Evolutionary conservation across 2,797 vertebrate genomes (phyloP).

Genomic region (Pagetopsis macropterus): DNA sequence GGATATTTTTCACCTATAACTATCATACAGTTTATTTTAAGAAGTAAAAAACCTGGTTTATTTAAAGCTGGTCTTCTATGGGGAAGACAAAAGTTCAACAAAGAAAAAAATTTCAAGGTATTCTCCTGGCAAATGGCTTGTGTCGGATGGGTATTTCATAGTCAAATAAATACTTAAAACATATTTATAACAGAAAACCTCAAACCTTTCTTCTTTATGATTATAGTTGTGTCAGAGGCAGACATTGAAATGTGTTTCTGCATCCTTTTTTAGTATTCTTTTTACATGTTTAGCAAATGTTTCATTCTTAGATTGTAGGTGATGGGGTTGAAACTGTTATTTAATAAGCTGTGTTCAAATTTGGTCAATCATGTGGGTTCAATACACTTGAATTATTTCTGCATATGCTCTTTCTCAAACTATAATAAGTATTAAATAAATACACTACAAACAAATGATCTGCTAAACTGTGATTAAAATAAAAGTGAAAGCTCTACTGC

Average conservation of each 20-base stretch:
- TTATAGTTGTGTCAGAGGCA: not conserved
- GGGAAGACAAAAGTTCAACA: too few relatives aligned
- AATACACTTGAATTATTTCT: not conserved
- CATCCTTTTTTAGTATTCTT: not conserved
- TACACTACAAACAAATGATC: not conserved
- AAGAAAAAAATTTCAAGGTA: too few relatives aligned
- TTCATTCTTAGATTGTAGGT: not conserved
- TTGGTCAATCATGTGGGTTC: not conserved
- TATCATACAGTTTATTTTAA: too few relatives aligned
- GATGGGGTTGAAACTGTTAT: not conserved
- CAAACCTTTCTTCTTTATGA: too few relatives aligned
- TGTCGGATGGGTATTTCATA: too few relatives aligned
- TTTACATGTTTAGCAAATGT: not conserved
- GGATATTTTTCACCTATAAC: not conserved
- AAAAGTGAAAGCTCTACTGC: conserved; percentile 65
- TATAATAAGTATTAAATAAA: not conserved
- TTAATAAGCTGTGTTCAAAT: not conserved
- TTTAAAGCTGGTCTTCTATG: not conserved
- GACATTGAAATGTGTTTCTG: not conserved
- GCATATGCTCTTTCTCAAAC: not conserved
- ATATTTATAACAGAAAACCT: too few relatives aligned
- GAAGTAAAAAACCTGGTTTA: not conserved
- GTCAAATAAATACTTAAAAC: too few relatives aligned
- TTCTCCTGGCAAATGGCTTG: too few relatives aligned
- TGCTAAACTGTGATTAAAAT: conserved; percentile 11